Evolutionary conservation across 2,797 vertebrate species (phyloP), one percentile per base, ranked within the genome.

Genomic region (Sebastolobus alascanus): DNA sequence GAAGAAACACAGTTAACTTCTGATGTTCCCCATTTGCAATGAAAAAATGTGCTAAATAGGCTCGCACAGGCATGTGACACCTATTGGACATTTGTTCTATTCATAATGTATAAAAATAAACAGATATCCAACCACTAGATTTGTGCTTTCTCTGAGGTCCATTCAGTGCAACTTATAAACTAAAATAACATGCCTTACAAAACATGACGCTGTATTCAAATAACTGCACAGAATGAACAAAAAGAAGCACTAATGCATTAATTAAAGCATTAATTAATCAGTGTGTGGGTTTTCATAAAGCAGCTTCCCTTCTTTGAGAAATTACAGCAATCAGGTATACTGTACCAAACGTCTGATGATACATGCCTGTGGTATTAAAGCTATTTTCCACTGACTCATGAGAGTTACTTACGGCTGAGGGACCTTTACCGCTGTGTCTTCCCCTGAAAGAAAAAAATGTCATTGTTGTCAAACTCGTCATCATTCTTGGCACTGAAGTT

Each of bases 371-470:
- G 18, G n/a, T 22, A 69, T 4, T 40, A 54, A 38, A 14, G 14
- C 9, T 2, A n/a, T 63, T 35, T 58, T 29, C 11, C 29, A 55
- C 22, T 38, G 33, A 66, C 11, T 40, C 59, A 56, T 46, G 29
- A 83, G 11, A 69, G 29, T 55, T 79, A 98, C 98, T 98, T 93
- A 99, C 98, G 68, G 97, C 93, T 89, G 97, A 93, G 61, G 97
- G 96, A 90, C 96, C 97, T 97, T 99, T 99, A 92, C 96, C 97
- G 94, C 96, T 97, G 95, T 97, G 99, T 92, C 98, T 97, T 87
- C 98, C 98, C 96, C 98, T 99, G 95, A 78, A 97, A 96, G 25
- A 70, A 83, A 88, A 59, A 67, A 69, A 79, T n/a, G 5, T 6
- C 52, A 87, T 4, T 43, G 35, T 16, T 67, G 65, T 84, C 66